Evolutionary conservation across 2,113 vertebrate genomes (phyloP).

Genomic region (Pelecanus crispus): DNA sequence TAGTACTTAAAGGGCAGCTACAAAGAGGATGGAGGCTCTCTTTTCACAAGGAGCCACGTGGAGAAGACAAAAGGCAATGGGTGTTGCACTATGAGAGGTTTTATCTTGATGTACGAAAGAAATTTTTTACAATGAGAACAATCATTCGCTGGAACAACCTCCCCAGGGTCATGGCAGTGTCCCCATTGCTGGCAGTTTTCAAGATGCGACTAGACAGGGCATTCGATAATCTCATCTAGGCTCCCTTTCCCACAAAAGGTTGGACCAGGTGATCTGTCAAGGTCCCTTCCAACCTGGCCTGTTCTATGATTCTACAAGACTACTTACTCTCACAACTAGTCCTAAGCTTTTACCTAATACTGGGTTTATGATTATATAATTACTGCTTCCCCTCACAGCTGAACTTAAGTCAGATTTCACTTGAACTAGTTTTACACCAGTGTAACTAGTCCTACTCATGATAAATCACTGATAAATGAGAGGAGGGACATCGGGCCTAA

Average conservation of each 20-base stretch:
- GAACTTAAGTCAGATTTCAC: not conserved
- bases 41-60: not conserved
- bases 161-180: not conserved
- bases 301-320: not conserved
- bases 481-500: not conserved
- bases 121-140: not conserved
- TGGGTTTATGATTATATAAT: not conserved
- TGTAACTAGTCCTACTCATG: not conserved
- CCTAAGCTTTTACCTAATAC: not conserved
- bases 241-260: not conserved
- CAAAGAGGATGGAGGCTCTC: too few relatives aligned
- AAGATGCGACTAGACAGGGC: not conserved
- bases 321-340: not conserved
- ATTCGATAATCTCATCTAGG: not conserved
- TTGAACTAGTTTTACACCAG: not conserved
- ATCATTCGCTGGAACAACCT: not conserved
- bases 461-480: not conserved
- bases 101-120: not conserved
- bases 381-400: not conserved
- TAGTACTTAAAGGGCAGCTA: not conserved
- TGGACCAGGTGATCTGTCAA: not conserved
- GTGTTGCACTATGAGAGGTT: not conserved
- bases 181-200: not conserved
- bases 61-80: not conserved
- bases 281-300: not conserved